Evolutionary conservation across 1,140 invertebrate genomes (phyloP), one percentile per base, ranked within the genome.

Genomic region (Orussus abietinus): DNA sequence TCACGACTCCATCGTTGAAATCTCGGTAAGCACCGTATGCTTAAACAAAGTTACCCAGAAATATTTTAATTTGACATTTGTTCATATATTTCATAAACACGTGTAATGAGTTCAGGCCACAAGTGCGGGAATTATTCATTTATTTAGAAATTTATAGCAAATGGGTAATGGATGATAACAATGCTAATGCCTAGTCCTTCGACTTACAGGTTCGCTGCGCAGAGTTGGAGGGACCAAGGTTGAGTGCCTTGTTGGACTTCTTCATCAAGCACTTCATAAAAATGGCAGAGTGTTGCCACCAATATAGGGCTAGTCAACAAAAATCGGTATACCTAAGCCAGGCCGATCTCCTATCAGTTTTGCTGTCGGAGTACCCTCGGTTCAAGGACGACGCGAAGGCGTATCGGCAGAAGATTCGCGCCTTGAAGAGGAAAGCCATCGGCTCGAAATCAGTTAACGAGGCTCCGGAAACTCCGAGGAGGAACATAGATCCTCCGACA

Each of bases 241-340:
- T 80, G 9, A 71, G 73, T 5, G 55, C 76, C 37, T 66, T 86
- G 1, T 59, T 89, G 0, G 76, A 81, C 44, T 80, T 86, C 37
- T 85, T 90, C 45, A 80, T 84, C 21, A 59, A 76, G 11, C 82
- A 84, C 47, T 87, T 86, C 43, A 74, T 85, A 11, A 68, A 79
- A 36, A 83, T 85, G 69, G 81, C 80, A 1, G 68, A 78, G 32
- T 72, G 69, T 15, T 80, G 80, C 50, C 75, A 79, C 38, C 75
- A 75, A 34, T 78, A 81, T 38, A 72, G 77, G 11, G 74, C 80
- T 1, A 63, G 72, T 14, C 62, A 69, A 30, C 78, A 83, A 51
- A 81, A 81, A 18, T 62, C 75, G 1, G 75, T 82, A 13, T 88
- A 85, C 45, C 60, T 88, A 7, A 75, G 82, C 33, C 85, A 89